Evolutionary conservation across 1,140 invertebrate species (phyloP).

Genomic region (Bombus difficillimus): DNA sequence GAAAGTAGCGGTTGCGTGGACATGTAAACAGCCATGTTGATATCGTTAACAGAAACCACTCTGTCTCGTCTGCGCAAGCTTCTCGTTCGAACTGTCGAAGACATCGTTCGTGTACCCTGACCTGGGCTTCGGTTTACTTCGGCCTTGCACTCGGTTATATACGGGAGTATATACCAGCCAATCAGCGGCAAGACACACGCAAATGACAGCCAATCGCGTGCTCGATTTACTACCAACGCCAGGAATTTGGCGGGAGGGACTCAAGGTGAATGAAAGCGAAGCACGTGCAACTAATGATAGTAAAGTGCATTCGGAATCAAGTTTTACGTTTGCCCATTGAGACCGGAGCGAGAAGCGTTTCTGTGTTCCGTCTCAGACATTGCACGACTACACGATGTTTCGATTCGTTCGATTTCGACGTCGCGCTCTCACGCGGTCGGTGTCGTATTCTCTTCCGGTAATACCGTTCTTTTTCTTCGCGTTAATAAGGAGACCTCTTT

Average conservation of each 20-base stretch:
- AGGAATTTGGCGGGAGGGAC: constrained; percentile 47
- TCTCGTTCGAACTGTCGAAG: constrained; percentile 61
- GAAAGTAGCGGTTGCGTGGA: constrained; percentile 46
- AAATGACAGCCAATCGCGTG: constrained; percentile 46
- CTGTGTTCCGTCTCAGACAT: background rate
- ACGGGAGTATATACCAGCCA: constrained; percentile 45
- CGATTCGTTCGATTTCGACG: background rate
- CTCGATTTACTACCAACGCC: constrained; percentile 20
- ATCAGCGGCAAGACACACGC: constrained; percentile 21
- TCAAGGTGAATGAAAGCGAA: constrained; percentile 66
- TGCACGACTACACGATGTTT: background rate
- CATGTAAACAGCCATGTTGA: constrained; percentile 62
- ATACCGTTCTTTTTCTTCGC: background rate
- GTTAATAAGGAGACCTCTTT: background rate
- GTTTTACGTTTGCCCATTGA: constrained; percentile 52
- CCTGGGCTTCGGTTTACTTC: constrained; percentile 46
- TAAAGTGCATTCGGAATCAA: constrained; percentile 49
- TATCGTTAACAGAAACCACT: background rate
- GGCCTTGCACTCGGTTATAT: constrained; percentile 38
- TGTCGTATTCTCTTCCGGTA: constrained; percentile 2
- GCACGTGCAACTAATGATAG: constrained; percentile 65
- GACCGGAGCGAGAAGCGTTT: background rate
- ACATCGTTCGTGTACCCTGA: constrained; percentile 47
- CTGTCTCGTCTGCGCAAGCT: constrained; percentile 58
- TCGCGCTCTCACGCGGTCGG: background rate